These are phyloP conservation scores for Tipula vernalis DNA, from an alignment of 2,888 invertebrate species.

Conservation along the genomic window DNA sequence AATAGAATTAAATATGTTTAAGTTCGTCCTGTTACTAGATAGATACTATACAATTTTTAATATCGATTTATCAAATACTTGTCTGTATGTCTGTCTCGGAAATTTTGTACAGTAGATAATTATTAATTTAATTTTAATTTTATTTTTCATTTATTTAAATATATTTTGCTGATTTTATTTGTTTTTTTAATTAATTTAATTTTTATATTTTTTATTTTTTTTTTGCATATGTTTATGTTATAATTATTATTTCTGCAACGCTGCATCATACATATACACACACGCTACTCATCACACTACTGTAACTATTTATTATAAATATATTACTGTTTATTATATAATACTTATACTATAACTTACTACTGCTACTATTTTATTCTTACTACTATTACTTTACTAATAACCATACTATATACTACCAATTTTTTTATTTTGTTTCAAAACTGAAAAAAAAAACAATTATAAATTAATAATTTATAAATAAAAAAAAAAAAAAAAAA, in stretches of 20 bases:
- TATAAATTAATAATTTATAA: background rate
- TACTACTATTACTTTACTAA: background rate
- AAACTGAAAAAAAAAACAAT: background rate
- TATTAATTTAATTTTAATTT: background rate
- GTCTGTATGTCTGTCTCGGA: background rate
- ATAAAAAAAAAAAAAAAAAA: constrained; percentile 15
- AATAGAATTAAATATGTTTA: background rate
- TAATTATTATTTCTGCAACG: background rate
- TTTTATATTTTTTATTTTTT: background rate
- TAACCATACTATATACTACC: background rate
- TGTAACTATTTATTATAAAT: background rate
- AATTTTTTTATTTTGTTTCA: constrained; percentile 8
- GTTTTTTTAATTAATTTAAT: background rate
- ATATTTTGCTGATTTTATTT: background rate
- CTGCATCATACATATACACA: constrained; percentile 4
- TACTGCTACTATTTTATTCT: background rate
- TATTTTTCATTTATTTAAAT: background rate
- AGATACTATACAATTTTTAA: background rate
- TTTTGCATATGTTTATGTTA: constrained; percentile 4
- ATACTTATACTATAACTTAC: background rate
- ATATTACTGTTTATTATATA: background rate
- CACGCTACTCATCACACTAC: background rate
- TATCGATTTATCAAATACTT: background rate
- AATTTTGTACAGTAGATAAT: background rate
- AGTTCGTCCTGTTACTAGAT: background rate